Base-by-base conservation (phyloP, 2,113 vertebrate genomes). In the Hyperopisus bebe region DNA sequence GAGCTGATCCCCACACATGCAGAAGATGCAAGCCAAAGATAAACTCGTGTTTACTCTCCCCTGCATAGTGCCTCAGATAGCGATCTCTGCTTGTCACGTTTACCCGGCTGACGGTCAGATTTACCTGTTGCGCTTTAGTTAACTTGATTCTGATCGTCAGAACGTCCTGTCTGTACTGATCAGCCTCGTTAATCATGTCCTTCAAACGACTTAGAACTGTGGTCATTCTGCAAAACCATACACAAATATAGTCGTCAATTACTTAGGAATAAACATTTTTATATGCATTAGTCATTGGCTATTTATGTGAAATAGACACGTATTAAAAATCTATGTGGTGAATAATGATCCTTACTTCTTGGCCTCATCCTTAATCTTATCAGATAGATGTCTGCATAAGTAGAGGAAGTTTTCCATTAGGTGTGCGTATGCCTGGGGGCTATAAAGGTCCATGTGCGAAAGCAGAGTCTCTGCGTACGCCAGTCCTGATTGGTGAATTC, bases 401-500 rank as follows among this genome's bases (percentile, higher is more conserved):
- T 91, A 77, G 39, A 87, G 42, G 87, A 96, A 97, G 89, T 92
- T 92, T 4, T 94, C 89, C 10, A 97, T 94, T 48, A 97, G 95
- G 48, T 95, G 96, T 87, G 95, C 70, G n/a, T 95, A 97, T 4
- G 94, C 94, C 89, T 90, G 94, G 39, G 95, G 96, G 2, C 94
- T 95, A 89, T 96, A 94, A 0, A 95, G 94, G 77, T 95, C 95
- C 39, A 94, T 85, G 9, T 48, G 31, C 17, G 94, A 91, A 1
- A 95, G 92, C 31, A 95, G 89, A 74, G 92, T 89, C 6, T 93
- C 91, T 0, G 95, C 92, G 85, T 97, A 96, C 53, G 90, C 93
- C 88, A 91, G 74, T 6, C 96, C 95, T 47, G 94, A 96, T 50
- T 92, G 94, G 89, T 98, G 97, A 89, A 98, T 95, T 88, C 90